Evolutionary conservation across 1,140 invertebrate species (phyloP), one percentile per base, ranked within the genome.

Genomic region (Bemisia tabaci): DNA sequence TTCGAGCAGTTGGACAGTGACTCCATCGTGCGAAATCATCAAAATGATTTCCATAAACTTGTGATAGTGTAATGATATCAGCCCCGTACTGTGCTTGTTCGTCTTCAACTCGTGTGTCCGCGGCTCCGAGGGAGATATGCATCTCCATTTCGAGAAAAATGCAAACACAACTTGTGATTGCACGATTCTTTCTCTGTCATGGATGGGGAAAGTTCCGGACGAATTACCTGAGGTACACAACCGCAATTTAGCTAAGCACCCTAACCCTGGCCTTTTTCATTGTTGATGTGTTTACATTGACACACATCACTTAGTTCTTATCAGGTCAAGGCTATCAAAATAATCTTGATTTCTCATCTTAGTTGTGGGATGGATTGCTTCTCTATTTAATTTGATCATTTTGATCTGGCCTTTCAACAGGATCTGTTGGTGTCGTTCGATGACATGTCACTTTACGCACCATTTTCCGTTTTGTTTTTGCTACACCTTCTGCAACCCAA

Each of bases 121-220:
- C n/a, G n/a, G n/a, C n/a, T n/a, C n/a, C n/a, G n/a, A n/a, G n/a
- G 33, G 33, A 48, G 17, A 5, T 9, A 92, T 92, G 90, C 89
- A 92, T 85, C 82, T 92, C 74, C 89, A 92, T 82, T 95, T 97
- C 78, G 95, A 98, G 79, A 87, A 89, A 72, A 93, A 91, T 75
- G 86, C 86, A 71, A 94, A 92, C 76, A 92, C 92, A 67, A 89
- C 92, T 79, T 94, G 92, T 79, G 94, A 97, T 80, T 96, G 93
- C 79, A 90, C 91, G 72, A 94, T 98, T 74, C 81, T 95, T 69
- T 93, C 92, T 70, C 82, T 97, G 73, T 95, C 94, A 73, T 97
- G 94, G 94, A 97, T 97, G 94, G 94, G 94, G 70, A 95, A 96
- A 79, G 92, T 96, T 71, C 94, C 94, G 66, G 94, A 97, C 77